phyloP scores from a whole-genome alignment of 2,113 vertebrate species.

The Gopherus flavomarginatus region DNA sequence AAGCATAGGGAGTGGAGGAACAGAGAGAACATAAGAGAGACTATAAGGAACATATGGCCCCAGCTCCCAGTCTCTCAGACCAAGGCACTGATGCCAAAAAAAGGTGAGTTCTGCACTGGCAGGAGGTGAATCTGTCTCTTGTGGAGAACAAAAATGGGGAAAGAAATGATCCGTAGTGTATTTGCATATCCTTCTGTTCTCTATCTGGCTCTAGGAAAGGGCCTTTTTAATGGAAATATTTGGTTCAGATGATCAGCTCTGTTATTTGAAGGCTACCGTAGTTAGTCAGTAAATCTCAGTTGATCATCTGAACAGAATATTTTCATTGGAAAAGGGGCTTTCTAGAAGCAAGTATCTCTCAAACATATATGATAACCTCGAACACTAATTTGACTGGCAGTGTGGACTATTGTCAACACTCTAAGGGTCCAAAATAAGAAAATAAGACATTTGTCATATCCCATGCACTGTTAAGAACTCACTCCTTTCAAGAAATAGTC shows the following conservation, averaged over 20 bases:
- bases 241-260: not conserved
- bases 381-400: not conserved
- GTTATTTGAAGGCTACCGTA: not conserved
- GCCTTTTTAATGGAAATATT: not conserved
- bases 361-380: not conserved
- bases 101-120: not conserved
- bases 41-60: not conserved
- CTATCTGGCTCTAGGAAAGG: not conserved
- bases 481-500: not conserved
- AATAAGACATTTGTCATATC: not conserved
- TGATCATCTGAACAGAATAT: not conserved
- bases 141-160: not conserved
- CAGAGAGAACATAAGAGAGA: not conserved
- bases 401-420: not conserved
- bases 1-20: not conserved
- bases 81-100: not conserved
- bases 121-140: not conserved
- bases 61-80: not conserved
- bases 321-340: not conserved
- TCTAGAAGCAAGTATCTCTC: not conserved
- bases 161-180: not conserved
- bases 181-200: not conserved
- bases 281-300: not conserved
- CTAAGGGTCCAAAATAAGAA: not conserved
- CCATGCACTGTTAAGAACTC: not conserved